A percentile compares a stretch with the other conserved stretches of the same genome.
Conservation (phyloP, 2,888 invertebrate genomes). For the Molorchus minor region DNA sequence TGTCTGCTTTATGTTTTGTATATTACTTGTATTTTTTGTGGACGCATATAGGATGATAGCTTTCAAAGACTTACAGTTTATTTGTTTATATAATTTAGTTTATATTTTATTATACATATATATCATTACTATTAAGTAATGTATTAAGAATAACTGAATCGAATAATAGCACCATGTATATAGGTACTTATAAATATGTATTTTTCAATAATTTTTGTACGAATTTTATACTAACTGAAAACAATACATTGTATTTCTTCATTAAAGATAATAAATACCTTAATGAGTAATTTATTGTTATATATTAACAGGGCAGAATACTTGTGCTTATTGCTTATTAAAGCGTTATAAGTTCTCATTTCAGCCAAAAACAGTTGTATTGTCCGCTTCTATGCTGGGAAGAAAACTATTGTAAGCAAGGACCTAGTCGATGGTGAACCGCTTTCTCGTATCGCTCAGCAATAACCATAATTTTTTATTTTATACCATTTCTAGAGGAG, state of each 20-base stretch:
- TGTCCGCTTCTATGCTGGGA: too few species aligned
- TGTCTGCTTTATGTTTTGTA: slow-evolving; percentile 40
- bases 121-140: slow-evolving; percentile 13
- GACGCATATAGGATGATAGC: neutral
- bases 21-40: slow-evolving; percentile 34
- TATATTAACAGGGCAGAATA: too few species aligned
- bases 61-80: slow-evolving; percentile 7
- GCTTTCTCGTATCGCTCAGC: slow-evolving; percentile 4
- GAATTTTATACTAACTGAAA: slow-evolving; percentile 37
- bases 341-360: too few species aligned
- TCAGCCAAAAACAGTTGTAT: too few species aligned
- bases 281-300: too few species aligned
- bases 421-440: too few species aligned
- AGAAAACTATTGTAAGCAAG: too few species aligned
- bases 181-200: slow-evolving; percentile 18
- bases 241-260: slow-evolving; percentile 35
- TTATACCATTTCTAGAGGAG: slow-evolving; percentile 33
- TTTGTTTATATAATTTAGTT: slow-evolving; percentile 5
- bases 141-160: slow-evolving; percentile 14
- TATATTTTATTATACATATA: slow-evolving; percentile 15
- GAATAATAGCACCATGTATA: slow-evolving; percentile 21
- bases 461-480: neutral
- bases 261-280: too few species aligned
- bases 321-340: too few species aligned
- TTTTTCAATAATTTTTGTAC: slow-evolving; percentile 16